phyloP scores from a whole-genome alignment of 1,140 invertebrate species.

The Drosophila gunungcola region DNA sequence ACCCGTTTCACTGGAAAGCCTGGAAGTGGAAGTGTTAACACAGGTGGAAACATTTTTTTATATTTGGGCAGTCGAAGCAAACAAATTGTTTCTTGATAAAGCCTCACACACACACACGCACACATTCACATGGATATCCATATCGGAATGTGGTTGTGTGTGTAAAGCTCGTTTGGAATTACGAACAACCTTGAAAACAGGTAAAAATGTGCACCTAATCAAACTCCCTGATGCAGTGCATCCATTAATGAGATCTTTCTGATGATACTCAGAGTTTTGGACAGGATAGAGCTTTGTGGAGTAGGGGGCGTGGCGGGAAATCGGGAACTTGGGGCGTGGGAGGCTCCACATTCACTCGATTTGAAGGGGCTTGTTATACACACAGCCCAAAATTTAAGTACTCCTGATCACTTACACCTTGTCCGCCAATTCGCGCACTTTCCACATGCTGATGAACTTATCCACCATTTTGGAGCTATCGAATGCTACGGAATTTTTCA shows the following conservation, averaged over 20 bases:
- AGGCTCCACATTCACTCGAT: slow-evolving; percentile 29
- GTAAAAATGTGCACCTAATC: slow-evolving; percentile 58
- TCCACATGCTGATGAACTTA: slow-evolving; percentile 95
- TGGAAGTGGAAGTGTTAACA: slow-evolving; percentile 45
- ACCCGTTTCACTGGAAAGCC: slow-evolving; percentile 58
- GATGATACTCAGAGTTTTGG: slow-evolving; percentile 34
- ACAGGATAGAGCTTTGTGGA: slow-evolving; percentile 45
- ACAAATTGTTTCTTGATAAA: slow-evolving; percentile 71
- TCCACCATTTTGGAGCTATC: slow-evolving; percentile 85
- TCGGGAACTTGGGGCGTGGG: slow-evolving; percentile 49
- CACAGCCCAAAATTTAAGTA: slow-evolving; percentile 8
- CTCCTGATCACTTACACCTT: slow-evolving; percentile 93
- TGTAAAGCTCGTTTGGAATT: slow-evolving; percentile 40
- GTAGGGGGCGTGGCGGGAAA: slow-evolving; percentile 26
- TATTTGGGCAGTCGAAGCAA: slow-evolving; percentile 47
- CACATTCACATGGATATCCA: slow-evolving; percentile 5
- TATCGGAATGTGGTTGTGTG: slow-evolving; percentile 26
- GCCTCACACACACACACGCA: slow-evolving; percentile 6
- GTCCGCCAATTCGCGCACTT: slow-evolving; percentile 96
- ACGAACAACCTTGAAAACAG: slow-evolving; percentile 61
- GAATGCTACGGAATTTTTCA: slow-evolving; percentile 76
- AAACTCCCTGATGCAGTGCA: slow-evolving; percentile 19
- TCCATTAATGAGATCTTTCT: slow-evolving; percentile 5
- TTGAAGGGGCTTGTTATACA: slow-evolving; percentile 20
- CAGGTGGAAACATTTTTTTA: slow-evolving; percentile 60